Percentiles rank a stretch among this genome's conserved stretches.
Conservation (phyloP, 2,113 vertebrate species). For the Neolamprologus kungweensis region DNA sequence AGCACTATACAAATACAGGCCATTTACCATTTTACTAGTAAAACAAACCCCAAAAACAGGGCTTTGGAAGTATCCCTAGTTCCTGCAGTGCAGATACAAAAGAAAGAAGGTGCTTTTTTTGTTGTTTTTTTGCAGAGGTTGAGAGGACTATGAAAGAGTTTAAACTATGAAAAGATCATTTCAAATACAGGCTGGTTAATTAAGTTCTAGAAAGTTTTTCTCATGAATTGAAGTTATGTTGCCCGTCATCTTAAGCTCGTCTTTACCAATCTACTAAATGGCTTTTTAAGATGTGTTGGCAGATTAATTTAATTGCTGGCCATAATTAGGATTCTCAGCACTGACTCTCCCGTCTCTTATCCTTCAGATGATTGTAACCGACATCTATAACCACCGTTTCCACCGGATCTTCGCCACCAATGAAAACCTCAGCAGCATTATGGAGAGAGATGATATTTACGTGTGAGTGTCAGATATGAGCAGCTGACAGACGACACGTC, state of each 20-base stretch:
- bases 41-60: background rate
- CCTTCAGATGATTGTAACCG: conserved; percentile 84
- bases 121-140: background rate
- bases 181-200: background rate
- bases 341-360: background rate
- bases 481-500: background rate
- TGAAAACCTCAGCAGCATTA: conserved; percentile 97
- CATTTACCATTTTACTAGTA: background rate
- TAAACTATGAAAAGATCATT: background rate
- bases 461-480: conserved; percentile 79
- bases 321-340: background rate
- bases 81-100: background rate
- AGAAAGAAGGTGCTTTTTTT: background rate
- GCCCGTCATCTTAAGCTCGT: background rate
- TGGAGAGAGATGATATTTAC: conserved; percentile 97
- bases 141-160: background rate
- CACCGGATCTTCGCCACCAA: conserved; percentile 96
- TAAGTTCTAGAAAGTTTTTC: background rate
- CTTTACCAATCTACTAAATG: background rate
- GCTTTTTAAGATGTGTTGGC: background rate
- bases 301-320: background rate
- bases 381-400: conserved; percentile 99
- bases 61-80: background rate
- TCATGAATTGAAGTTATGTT: background rate
- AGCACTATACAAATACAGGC: rapidly evolving